Percentiles rank a stretch among this genome's conserved stretches.
Evolutionary conservation across 2,797 vertebrate genomes (phyloP).

Genomic region (Spheniscus humboldti): DNA sequence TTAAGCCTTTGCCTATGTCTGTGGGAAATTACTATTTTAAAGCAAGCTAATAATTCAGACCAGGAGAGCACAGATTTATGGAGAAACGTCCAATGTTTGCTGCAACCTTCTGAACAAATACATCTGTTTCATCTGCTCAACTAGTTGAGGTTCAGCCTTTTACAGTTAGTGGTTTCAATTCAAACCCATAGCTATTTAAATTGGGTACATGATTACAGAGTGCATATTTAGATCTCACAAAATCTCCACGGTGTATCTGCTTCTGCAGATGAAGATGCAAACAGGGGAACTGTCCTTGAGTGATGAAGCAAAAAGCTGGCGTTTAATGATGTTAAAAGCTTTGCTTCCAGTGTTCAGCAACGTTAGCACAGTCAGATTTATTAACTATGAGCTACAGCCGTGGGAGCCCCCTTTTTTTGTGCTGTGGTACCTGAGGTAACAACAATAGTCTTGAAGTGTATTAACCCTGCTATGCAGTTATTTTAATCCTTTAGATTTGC

Average conservation of each 20-base stretch:
- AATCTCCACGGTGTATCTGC: neutral
- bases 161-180: neutral
- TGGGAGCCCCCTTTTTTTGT: neutral
- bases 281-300: neutral
- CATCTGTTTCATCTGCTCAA: neutral
- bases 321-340: neutral
- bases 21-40: neutral
- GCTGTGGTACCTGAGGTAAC: neutral
- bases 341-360: neutral
- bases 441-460: neutral
- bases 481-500: neutral
- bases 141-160: neutral
- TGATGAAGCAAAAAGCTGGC: neutral
- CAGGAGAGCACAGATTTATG: neutral
- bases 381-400: neutral
- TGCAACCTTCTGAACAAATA: neutral
- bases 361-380: neutral
- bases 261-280: constrained; percentile 7
- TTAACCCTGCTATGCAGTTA: neutral
- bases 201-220: neutral
- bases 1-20: neutral
- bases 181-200: neutral
- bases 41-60: neutral
- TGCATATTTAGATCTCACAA: neutral
- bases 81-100: neutral